Evolutionary conservation across 2,888 invertebrate genomes (phyloP).

Genomic region (Hirtodrosophila alboralis): DNA sequence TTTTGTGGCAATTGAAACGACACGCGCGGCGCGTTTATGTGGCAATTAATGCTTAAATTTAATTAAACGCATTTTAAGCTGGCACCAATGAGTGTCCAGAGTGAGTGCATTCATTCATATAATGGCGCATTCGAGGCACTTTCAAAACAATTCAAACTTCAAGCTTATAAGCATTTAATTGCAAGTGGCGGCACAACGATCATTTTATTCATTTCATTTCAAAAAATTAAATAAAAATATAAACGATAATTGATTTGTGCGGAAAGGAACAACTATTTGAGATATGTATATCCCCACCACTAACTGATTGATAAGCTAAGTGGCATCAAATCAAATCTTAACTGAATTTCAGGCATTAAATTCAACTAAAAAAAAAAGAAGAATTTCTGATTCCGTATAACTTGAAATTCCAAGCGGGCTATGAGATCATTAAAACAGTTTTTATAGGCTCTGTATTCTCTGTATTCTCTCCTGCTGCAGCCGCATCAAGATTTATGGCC

Average conservation of each 20-base stretch:
- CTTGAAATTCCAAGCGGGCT: conserved; percentile 31
- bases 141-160: conserved; percentile 1
- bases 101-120: conserved; percentile 41
- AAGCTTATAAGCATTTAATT: conserved; percentile 40
- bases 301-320: conserved; percentile 76
- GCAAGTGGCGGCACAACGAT: conserved; percentile 33
- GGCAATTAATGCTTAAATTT: conserved; percentile 76
- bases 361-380: too few species aligned
- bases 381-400: too few species aligned
- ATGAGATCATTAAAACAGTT: conserved; percentile 61
- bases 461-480: too few species aligned
- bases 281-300: not conserved
- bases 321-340: conserved; percentile 56
- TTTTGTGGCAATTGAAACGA: conserved; percentile 66
- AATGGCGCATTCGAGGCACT: conserved; percentile 3
- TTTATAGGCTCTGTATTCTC: conserved; percentile 57
- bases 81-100: not conserved
- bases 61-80: conserved; percentile 70
- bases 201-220: conserved; percentile 4
- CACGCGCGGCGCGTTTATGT: conserved; percentile 70
- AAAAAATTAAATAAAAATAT: too few species aligned
- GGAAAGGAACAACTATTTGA: not conserved
- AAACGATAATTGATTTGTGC: conserved; percentile 59
- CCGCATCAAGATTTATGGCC: conserved; percentile 64
- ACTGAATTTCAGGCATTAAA: conserved; percentile 15